Conservation (phyloP, 23 tunicate species). For the Diplosoma virens region DNA sequence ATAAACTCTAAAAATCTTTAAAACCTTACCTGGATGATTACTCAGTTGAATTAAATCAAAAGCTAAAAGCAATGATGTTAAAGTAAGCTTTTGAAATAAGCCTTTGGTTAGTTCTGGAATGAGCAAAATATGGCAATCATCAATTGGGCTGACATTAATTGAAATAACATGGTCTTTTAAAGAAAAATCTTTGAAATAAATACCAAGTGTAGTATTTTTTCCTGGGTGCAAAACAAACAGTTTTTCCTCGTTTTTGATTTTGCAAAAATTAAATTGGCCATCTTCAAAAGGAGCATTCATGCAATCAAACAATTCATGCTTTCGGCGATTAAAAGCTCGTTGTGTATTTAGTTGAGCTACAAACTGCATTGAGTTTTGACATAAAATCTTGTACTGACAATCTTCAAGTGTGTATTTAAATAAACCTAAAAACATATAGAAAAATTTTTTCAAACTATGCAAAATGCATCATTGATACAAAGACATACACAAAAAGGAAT, state of each 20-base stretch:
- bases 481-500: no score
- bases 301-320: slow-evolving; percentile 44
- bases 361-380: slow-evolving; percentile 1
- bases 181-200: neutral
- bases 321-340: slow-evolving; percentile 72
- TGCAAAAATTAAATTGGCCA: slow-evolving; percentile 82
- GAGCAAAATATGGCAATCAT: slow-evolving; percentile 71
- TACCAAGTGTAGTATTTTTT: slow-evolving; percentile 4
- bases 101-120: slow-evolving; percentile 41
- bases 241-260: slow-evolving; percentile 68
- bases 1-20: neutral
- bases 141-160: slow-evolving; percentile 86
- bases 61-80: slow-evolving; percentile 48
- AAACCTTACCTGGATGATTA: slow-evolving; percentile 61
- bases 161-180: slow-evolving; percentile 17
- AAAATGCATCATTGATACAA: no score
- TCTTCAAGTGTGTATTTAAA: slow-evolving; percentile 69
- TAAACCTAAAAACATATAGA: slow-evolving; percentile 55
- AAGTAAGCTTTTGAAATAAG: slow-evolving; percentile 66
- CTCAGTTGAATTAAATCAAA: slow-evolving; percentile 81
- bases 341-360: slow-evolving; percentile 81
- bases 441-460: no score
- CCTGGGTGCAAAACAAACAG: slow-evolving; percentile 38
- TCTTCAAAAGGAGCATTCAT: slow-evolving; percentile 67
- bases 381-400: slow-evolving; percentile 49